phyloP scores from a whole-genome alignment of 2,888 invertebrate species.

The Dryobotodes eremita region DNA sequence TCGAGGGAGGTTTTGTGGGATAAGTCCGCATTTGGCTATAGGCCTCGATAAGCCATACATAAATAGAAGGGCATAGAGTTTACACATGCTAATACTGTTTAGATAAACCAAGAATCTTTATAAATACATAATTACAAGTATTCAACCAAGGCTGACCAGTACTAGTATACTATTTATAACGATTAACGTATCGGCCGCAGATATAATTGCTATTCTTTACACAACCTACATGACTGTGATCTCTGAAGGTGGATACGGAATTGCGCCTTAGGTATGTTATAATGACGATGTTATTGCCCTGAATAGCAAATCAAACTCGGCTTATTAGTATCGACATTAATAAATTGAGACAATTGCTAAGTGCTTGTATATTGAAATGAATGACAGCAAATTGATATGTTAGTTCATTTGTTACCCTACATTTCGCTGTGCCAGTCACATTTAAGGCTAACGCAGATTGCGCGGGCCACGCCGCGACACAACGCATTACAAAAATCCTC shows the following conservation, averaged over 20 bases:
- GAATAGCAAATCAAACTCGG: not conserved
- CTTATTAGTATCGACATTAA: not conserved
- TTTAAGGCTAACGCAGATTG: no score
- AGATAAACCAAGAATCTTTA: constrained; percentile 23
- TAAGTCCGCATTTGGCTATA: not conserved
- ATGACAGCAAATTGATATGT: not conserved
- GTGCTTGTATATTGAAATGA: not conserved
- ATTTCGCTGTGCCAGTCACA: not conserved
- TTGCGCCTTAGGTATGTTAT: not conserved
- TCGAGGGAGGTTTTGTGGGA: not conserved
- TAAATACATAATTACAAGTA: constrained; percentile 40
- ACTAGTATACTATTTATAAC: constrained; percentile 44
- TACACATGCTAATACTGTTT: not conserved
- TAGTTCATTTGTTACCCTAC: not conserved
- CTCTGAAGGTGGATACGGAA: constrained; percentile 23
- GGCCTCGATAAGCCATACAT: not conserved
- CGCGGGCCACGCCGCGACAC: not conserved
- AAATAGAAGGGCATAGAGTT: not conserved
- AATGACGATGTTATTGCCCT: not conserved
- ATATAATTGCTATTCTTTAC: constrained; percentile 53
- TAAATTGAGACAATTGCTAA: not conserved
- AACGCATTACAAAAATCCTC: not conserved
- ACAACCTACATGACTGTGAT: constrained; percentile 35
- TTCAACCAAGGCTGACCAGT: constrained; percentile 51
- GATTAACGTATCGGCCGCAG: constrained; percentile 10